phyloP scores from a whole-genome alignment of 2,888 invertebrate genomes.

The Platerodrilus igneus region DNA sequence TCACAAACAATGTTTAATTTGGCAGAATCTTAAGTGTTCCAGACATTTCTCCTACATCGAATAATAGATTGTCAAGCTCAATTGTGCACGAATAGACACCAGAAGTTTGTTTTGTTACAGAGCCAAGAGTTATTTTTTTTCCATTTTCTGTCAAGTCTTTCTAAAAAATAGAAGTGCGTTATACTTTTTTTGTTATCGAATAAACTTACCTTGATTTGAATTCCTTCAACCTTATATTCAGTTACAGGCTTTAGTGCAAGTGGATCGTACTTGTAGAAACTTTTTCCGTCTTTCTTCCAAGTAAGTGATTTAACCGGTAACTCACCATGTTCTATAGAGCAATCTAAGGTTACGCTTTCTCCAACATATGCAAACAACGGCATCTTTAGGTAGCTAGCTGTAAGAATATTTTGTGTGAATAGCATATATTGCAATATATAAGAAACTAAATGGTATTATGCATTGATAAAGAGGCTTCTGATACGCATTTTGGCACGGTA shows the following conservation, averaged over 20 bases:
- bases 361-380: conserved; percentile 11
- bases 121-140: conserved; percentile 12
- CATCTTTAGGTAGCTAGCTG: conserved; percentile 14
- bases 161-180: conserved; percentile 7
- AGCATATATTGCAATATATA: no score
- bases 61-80: conserved; percentile 11
- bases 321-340: conserved; percentile 13
- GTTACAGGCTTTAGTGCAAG: conserved; percentile 9
- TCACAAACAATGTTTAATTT: conserved; percentile 8
- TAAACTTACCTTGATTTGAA: conserved; percentile 13
- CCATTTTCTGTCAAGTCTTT: conserved; percentile 13
- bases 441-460: no score
- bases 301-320: conserved; percentile 12
- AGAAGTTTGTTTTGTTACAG: conserved; percentile 5
- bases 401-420: no score
- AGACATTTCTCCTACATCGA: conserved; percentile 12
- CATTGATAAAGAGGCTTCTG: no score
- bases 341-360: conserved; percentile 12
- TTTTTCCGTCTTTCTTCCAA: conserved; percentile 13
- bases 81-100: conserved; percentile 11
- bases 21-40: conserved; percentile 13
- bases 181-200: no score
- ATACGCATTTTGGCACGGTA: no score
- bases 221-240: conserved; percentile 2
- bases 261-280: conserved; percentile 15